Conservation (phyloP, 1,140 invertebrate genomes). For the Caenorhabditis remanei region DNA sequence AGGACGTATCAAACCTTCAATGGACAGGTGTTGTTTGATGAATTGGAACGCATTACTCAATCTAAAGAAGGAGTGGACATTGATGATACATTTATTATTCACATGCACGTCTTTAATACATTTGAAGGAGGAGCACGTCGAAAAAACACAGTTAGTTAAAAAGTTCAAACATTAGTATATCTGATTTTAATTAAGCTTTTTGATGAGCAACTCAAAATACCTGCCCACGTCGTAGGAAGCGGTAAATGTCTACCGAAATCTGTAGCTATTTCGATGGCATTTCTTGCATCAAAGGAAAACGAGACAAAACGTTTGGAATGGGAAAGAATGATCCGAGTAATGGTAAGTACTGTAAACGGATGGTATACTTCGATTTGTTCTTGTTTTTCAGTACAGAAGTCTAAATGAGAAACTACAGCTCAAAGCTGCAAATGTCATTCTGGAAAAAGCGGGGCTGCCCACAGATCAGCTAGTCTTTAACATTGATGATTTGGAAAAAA, state of each 20-base stretch:
- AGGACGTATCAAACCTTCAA: background rate
- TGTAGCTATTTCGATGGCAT: background rate
- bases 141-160: background rate
- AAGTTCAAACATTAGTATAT: background rate
- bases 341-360: background rate
- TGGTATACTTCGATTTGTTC: no score
- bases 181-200: background rate
- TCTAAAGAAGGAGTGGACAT: background rate
- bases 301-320: background rate
- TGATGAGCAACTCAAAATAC: background rate
- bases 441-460: background rate
- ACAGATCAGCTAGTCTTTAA: background rate
- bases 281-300: background rate
- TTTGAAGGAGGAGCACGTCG: background rate
- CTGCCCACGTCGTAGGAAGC: background rate
- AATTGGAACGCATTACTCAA: background rate
- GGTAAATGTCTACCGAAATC: background rate
- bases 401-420: background rate
- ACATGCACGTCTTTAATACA: background rate
- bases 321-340: background rate
- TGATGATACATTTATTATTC: background rate
- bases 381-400: background rate
- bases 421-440: background rate
- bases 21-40: background rate
- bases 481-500: background rate